These are phyloP conservation scores for Ooceraea biroi DNA, from an alignment of 1,140 invertebrate genomes.

Conservation along the genomic window DNA sequence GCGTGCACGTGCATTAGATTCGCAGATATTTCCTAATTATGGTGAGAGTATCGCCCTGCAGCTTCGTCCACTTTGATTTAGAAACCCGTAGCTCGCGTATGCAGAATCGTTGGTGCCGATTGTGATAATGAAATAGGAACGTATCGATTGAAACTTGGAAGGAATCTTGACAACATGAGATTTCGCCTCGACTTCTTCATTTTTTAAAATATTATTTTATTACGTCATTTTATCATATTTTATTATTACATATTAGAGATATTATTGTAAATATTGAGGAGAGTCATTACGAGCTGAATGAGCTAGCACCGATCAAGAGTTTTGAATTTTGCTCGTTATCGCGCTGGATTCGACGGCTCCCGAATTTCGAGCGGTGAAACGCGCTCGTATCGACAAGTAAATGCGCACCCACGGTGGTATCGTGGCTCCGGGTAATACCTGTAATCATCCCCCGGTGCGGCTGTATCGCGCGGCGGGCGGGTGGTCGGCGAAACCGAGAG, in stretches of 20 bases:
- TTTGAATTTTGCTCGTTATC: slow-evolving; percentile 11
- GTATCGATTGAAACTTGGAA: not conserved
- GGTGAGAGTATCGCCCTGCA: not conserved
- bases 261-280: no score
- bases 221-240: no score
- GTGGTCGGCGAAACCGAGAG: no score
- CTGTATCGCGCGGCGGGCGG: slow-evolving; percentile 8
- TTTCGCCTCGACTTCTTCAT: no score
- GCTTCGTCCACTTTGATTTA: not conserved
- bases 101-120: not conserved
- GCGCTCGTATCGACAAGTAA: slow-evolving; percentile 43
- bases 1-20: not conserved
- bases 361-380: slow-evolving; percentile 42
- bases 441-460: slow-evolving; percentile 57
- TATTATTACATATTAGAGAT: no score
- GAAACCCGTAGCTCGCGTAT: no score
- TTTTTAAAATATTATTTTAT: no score
- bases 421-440: slow-evolving; percentile 48
- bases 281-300: not conserved
- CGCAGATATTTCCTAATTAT: not conserved
- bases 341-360: slow-evolving; percentile 13
- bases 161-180: no score
- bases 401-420: slow-evolving; percentile 27
- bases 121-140: not conserved
- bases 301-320: not conserved